Conservation (phyloP, 1,140 invertebrate species). For the Rhopalosiphum padi region DNA sequence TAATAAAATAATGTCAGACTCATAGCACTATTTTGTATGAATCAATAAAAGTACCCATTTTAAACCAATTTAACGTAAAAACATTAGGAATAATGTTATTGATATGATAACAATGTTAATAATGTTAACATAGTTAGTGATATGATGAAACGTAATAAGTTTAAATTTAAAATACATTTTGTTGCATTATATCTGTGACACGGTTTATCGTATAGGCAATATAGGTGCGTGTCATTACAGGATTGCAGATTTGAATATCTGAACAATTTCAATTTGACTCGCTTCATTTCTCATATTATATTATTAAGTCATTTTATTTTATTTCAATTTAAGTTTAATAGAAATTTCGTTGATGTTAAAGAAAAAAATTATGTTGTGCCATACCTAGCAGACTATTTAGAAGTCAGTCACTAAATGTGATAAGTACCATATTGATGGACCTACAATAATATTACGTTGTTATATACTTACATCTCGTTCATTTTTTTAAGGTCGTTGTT, state of each 20-base stretch:
- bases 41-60: neutral
- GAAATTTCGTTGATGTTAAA: neutral
- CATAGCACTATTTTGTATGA: neutral
- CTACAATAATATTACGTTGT: neutral
- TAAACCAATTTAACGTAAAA: neutral
- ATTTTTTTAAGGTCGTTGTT: neutral
- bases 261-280: neutral
- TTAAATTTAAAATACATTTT: neutral
- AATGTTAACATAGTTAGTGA: neutral
- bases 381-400: neutral
- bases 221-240: neutral
- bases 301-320: neutral
- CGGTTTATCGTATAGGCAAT: neutral
- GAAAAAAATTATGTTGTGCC: neutral
- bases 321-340: too few relatives aligned
- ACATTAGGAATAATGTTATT: too few relatives aligned
- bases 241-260: too few relatives aligned
- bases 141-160: neutral
- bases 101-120: too few relatives aligned
- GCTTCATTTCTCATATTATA: neutral
- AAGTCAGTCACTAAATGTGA: neutral
- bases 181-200: neutral
- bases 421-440: neutral
- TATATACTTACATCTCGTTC: neutral
- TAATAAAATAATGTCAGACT: neutral